phyloP scores from a whole-genome alignment of 2,888 invertebrate genomes.

The Spodoptera exigua region DNA sequence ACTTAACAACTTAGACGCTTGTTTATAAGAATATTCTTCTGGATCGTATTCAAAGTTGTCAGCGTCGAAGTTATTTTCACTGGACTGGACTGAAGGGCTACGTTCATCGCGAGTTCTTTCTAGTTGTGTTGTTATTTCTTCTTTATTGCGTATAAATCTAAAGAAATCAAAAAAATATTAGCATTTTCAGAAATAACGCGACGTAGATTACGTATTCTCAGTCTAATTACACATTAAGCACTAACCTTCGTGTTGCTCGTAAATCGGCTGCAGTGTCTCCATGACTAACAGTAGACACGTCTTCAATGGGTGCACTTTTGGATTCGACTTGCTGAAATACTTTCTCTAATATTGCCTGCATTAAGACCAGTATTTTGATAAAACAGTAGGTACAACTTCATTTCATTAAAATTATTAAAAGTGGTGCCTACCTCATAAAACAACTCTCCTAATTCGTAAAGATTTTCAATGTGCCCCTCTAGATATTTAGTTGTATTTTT shows the following conservation, averaged over 20 bases:
- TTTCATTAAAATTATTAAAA: neutral
- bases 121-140: slow-evolving; percentile 73
- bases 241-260: slow-evolving; percentile 71
- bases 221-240: neutral
- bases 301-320: slow-evolving; percentile 51
- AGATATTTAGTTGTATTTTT: slow-evolving; percentile 74
- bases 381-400: neutral
- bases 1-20: slow-evolving; percentile 54
- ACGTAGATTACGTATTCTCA: neutral
- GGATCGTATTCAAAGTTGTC: slow-evolving; percentile 70
- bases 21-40: slow-evolving; percentile 69
- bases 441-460: slow-evolving; percentile 67
- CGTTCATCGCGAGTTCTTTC: slow-evolving; percentile 55
- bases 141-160: slow-evolving; percentile 76
- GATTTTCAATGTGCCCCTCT: slow-evolving; percentile 76
- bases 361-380: neutral
- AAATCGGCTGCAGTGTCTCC: slow-evolving; percentile 57
- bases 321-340: slow-evolving; percentile 69
- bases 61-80: slow-evolving; percentile 75
- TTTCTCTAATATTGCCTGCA: slow-evolving; percentile 68
- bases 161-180: neutral
- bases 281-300: slow-evolving; percentile 48
- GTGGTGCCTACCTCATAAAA: slow-evolving; percentile 70
- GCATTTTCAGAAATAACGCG: neutral
- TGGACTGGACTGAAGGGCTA: slow-evolving; percentile 6